phyloP scores from a whole-genome alignment of 2,797 vertebrate species.

The Acrossocheilus wenchowensis region DNA sequence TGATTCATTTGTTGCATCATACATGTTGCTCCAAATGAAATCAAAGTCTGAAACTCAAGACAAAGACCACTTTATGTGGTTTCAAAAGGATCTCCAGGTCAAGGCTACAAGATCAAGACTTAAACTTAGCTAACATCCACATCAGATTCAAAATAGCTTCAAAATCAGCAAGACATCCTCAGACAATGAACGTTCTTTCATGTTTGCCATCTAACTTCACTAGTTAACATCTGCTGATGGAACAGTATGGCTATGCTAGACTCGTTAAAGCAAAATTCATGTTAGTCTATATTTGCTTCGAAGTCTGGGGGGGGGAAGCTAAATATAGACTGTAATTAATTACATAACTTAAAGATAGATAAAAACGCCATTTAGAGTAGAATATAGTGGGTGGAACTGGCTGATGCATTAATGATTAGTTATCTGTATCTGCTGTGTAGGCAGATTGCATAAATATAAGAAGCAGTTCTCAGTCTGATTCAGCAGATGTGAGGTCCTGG shows the following conservation, averaged over 20 bases:
- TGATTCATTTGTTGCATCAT: not conserved
- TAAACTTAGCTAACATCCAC: not conserved
- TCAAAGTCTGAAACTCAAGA: not conserved
- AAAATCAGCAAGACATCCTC: not conserved
- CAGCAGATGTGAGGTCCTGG: slow-evolving; percentile 55
- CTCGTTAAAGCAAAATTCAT: not conserved
- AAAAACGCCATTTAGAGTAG: not conserved
- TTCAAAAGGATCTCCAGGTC: not conserved
- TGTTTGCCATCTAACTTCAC: not conserved
- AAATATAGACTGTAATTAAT: not conserved
- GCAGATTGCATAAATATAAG: slow-evolving; percentile 55
- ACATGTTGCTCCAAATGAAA: not conserved
- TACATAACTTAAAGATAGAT: not conserved
- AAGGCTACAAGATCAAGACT: not conserved
- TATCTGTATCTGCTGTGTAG: slow-evolving; percentile 59
- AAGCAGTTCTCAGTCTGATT: slow-evolving; percentile 54
- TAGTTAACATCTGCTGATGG: not conserved
- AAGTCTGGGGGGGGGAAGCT: not conserved
- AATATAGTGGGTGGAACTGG: not conserved
- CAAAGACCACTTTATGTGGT: not conserved
- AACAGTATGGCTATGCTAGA: not conserved
- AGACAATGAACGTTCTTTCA: not conserved
- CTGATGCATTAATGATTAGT: slow-evolving; percentile 59
- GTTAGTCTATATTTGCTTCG: not conserved
- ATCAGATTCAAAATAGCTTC: not conserved